These are phyloP conservation scores for Panagrolaimus sp. DNA, from an alignment of 1,140 invertebrate species.

Conservation along the genomic window DNA sequence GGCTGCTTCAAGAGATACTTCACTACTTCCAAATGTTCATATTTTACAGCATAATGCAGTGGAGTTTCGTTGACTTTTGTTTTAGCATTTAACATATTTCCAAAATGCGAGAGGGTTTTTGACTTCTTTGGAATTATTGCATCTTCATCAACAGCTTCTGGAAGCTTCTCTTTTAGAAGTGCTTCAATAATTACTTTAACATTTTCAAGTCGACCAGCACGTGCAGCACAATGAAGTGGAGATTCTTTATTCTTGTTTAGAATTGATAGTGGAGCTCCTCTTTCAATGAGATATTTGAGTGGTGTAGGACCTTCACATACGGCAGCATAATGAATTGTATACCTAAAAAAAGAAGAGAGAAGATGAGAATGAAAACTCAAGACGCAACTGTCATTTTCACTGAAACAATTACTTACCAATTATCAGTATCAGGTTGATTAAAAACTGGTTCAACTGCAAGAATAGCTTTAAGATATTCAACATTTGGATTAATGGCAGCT, in stretches of 20 bases:
- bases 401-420: not conserved
- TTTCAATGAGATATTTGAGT: not conserved
- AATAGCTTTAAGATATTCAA: not conserved
- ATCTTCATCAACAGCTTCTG: not conserved
- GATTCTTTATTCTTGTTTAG: slow-evolving; percentile 8
- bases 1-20: not conserved
- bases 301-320: not conserved
- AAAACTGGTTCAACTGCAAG: not conserved
- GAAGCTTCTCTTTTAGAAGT: not conserved
- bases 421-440: slow-evolving; percentile 3
- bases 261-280: not conserved
- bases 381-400: too few species aligned
- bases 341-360: too few species aligned
- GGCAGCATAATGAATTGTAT: slow-evolving; percentile 3
- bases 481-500: slow-evolving; percentile 8
- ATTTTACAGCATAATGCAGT: slow-evolving; percentile 7
- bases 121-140: not conserved
- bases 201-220: not conserved
- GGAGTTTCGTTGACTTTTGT: not conserved
- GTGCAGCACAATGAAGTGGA: not conserved
- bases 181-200: not conserved
- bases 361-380: too few species aligned
- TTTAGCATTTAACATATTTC: slow-evolving; percentile 6
- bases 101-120: not conserved
- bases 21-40: not conserved